Percentiles rank a stretch among this genome's conserved stretches.
phyloP scores from a whole-genome alignment of 2,113 vertebrate genomes.

The Phaethornis superciliosus region DNA sequence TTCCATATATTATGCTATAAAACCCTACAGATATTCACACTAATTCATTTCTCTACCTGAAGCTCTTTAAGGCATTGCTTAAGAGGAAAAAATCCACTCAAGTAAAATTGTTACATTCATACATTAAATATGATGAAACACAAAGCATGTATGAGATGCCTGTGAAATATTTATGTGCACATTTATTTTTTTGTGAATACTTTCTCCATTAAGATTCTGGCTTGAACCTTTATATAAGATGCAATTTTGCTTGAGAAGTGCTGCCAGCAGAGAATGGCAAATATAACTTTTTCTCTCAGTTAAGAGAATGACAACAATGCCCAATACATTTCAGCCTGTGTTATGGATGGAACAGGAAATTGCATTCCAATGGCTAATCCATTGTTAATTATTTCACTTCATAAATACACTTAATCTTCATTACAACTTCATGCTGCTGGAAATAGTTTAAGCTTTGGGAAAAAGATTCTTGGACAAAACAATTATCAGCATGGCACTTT shows the following conservation, averaged over 20 bases:
- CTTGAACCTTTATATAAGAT: constrained; percentile 3
- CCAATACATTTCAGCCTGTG: constrained; percentile 48
- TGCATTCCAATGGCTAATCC: constrained; percentile 71
- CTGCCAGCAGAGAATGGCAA: constrained; percentile 44
- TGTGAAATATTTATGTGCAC: constrained; percentile 54
- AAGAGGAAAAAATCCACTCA: background rate
- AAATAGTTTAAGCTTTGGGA: constrained; percentile 65
- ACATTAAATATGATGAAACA: constrained; percentile 34
- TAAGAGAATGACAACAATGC: constrained; percentile 37
- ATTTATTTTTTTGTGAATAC: constrained; percentile 46
- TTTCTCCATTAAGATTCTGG: constrained; percentile 35
- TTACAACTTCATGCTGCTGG: constrained; percentile 60
- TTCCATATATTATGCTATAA: background rate
- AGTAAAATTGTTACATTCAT: constrained; percentile 16
- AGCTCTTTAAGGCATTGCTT: background rate
- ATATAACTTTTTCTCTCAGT: constrained; percentile 39
- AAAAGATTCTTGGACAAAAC: constrained; percentile 61
- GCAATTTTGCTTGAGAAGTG: background rate
- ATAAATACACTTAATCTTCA: constrained; percentile 75
- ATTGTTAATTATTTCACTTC: constrained; percentile 73
- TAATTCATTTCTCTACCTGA: background rate
- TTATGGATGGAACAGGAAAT: constrained; percentile 72
- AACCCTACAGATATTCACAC: background rate
- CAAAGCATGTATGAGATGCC: background rate
- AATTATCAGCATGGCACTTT: constrained; percentile 47